A percentile compares a stretch with the other conserved stretches of the same genome.
Evolutionary conservation across 2,888 invertebrate species (phyloP).

Genomic region (Uropetala carovei): DNA sequence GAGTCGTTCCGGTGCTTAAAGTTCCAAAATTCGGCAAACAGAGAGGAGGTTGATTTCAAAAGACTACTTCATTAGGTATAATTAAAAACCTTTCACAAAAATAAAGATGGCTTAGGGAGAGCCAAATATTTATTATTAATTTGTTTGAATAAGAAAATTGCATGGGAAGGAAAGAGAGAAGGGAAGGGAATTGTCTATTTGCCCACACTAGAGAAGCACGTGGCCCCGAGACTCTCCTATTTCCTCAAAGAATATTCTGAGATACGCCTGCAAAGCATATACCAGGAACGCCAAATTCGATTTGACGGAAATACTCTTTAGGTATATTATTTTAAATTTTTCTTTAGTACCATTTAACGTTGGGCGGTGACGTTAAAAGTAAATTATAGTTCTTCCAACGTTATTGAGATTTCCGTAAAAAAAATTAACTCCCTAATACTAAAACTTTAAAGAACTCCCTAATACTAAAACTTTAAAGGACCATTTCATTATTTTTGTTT

Average conservation of each 20-base stretch:
- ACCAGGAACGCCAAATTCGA: too few relatives aligned
- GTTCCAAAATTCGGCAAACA: neutral
- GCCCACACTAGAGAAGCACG: neutral
- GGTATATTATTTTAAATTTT: too few relatives aligned
- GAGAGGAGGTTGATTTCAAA: neutral
- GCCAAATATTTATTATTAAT: conserved; percentile 19
- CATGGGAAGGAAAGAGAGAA: neutral
- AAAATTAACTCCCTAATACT: too few relatives aligned
- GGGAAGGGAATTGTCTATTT: neutral
- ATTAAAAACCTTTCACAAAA: conserved; percentile 26
- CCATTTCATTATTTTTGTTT: too few relatives aligned
- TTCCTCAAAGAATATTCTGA: neutral
- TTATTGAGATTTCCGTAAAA: too few relatives aligned
- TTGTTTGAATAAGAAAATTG: conserved; percentile 2
- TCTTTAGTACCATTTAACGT: too few relatives aligned
- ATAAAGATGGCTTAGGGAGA: neutral
- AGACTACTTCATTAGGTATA: conserved; percentile 11
- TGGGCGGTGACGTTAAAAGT: too few relatives aligned
- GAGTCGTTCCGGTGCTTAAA: neutral
- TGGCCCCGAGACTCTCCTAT: neutral
- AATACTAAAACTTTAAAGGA: too few relatives aligned
- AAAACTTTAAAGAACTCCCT: too few relatives aligned
- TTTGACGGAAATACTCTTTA: too few relatives aligned
- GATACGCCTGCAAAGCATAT: too few relatives aligned
- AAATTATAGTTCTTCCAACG: too few relatives aligned